Conservation (phyloP, 2,888 invertebrate genomes). For the Drosophila limbata region DNA sequence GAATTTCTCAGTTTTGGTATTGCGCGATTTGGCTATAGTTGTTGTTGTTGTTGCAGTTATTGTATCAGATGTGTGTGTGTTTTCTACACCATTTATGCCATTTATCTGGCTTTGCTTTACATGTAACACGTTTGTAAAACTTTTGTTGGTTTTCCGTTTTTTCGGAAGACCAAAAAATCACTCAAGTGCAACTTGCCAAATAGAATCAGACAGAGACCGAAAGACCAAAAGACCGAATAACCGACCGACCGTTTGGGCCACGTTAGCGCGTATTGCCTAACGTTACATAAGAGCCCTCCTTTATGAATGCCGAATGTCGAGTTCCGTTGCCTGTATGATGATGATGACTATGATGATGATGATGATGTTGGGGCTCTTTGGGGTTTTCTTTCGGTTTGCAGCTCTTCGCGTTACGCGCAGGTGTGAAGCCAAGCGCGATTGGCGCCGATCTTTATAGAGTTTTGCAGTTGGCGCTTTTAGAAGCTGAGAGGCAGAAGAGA, state of each 20-base stretch:
- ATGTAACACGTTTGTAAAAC: conserved; percentile 63
- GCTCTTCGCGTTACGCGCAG: conserved; percentile 74
- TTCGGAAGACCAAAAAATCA: conserved; percentile 80
- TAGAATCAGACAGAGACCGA: conserved; percentile 61
- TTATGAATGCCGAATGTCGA: conserved; percentile 50
- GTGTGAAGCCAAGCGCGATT: conserved; percentile 84
- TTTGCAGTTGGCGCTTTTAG: conserved; percentile 42
- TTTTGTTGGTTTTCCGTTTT: conserved; percentile 60
- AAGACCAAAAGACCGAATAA: neutral
- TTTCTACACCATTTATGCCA: conserved; percentile 76
- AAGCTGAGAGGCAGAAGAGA: conserved; percentile 44
- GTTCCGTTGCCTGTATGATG: conserved; percentile 25
- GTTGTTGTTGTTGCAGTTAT: conserved; percentile 34
- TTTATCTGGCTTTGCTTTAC: conserved; percentile 71
- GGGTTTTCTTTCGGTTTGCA: conserved; percentile 57
- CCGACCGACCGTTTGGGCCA: conserved; percentile 4
- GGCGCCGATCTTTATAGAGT: conserved; percentile 81
- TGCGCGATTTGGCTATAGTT: conserved; percentile 68
- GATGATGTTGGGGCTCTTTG: neutral
- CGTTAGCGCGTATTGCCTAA: conserved; percentile 59
- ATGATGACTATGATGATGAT: neutral
- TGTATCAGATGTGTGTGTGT: conserved; percentile 48
- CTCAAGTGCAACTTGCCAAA: conserved; percentile 83
- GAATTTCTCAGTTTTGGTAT: conserved; percentile 47
- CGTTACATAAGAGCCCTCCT: conserved; percentile 72